Base-by-base conservation (phyloP, 2,888 invertebrate species). In the Dryobotodes eremita region DNA sequence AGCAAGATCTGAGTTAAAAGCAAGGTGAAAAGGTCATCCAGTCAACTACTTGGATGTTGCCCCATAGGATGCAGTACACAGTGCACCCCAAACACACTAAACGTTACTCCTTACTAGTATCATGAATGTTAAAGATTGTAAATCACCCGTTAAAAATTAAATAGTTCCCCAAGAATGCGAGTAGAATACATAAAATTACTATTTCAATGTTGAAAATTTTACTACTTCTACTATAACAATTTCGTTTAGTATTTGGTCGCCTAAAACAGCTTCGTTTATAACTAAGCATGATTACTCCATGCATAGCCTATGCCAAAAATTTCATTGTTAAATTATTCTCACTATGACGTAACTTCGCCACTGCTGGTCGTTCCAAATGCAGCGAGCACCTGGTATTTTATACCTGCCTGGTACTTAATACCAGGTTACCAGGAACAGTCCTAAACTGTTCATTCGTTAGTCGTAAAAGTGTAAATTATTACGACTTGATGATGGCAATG, bases 401-500 rank as follows among this genome's bases (percentile, higher is more conserved):
- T 71, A 62, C 68, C 13, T 13, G 70, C 62, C 62, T 61, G 77
- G 73, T 78, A 81, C 73, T 36, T 61, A 46, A 61, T 23, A 81
- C 31, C 61, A 7, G 62, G 62, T 74, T 68, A 79, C 75, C 73
- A 65, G 66, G 75, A 73, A 84, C 26, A 82, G 17, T 65, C 87
- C 76, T 84, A 87, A 87, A 80, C 75, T 79, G 85, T 50, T 76
- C 62, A 85, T 80, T 81, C 71, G 62, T 83, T 62, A 42, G 48
- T 81, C 86, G 74, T 86, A 86, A 86, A 85, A 70, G 48, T 64
- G 61, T 86, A 78, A 86, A 72, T 79, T 71, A 82, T 80, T 84
- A 81, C 61, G 48, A 65, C 78, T 76, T 76, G 68, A 86, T 84
- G 81, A 77, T 64, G 53, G 79, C 74, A 31, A 70, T 86, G 59